These are phyloP conservation scores for Apis laboriosa DNA, from an alignment of 1,140 invertebrate genomes.

Conservation along the genomic window DNA sequence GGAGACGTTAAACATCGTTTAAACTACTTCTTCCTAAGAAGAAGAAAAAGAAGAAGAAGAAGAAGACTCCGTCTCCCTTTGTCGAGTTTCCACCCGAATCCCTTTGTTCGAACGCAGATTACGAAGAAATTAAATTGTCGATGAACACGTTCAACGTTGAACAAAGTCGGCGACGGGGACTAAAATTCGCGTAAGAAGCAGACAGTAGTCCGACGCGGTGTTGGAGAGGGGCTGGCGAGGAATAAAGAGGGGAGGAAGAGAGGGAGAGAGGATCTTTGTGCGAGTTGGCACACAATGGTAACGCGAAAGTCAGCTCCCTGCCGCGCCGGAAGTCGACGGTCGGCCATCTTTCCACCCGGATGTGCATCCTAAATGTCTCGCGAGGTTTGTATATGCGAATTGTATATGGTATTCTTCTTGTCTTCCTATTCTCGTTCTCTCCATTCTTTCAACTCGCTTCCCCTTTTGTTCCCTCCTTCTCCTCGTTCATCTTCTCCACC, in stretches of 20 bases:
- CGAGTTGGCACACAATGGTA: constrained; percentile 67
- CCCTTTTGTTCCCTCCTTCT: neutral
- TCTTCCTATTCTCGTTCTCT: constrained; percentile 40
- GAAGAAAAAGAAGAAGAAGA: too few species aligned
- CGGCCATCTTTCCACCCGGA: constrained; percentile 72
- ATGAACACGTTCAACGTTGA: neutral
- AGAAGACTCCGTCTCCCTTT: too few species aligned
- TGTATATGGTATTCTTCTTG: constrained; percentile 56
- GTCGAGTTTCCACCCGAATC: neutral
- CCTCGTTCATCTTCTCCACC: neutral
- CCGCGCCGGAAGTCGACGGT: constrained; percentile 69
- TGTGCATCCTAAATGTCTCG: constrained; percentile 72
- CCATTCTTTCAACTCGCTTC: neutral
- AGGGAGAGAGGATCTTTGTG: constrained; percentile 57
- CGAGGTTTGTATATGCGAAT: constrained; percentile 69
- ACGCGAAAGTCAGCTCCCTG: constrained; percentile 63
- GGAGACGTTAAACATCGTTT: neutral
- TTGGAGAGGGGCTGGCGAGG: neutral
- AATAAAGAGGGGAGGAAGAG: neutral
- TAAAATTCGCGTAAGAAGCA: constrained; percentile 34
- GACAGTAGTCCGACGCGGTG: neutral
- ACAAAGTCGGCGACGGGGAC: neutral
- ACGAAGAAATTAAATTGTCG: constrained; percentile 29
- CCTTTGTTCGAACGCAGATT: constrained; percentile 12
- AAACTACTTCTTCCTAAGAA: neutral